phyloP scores from a whole-genome alignment of 2,113 vertebrate species.

The Prolemur simus region DNA sequence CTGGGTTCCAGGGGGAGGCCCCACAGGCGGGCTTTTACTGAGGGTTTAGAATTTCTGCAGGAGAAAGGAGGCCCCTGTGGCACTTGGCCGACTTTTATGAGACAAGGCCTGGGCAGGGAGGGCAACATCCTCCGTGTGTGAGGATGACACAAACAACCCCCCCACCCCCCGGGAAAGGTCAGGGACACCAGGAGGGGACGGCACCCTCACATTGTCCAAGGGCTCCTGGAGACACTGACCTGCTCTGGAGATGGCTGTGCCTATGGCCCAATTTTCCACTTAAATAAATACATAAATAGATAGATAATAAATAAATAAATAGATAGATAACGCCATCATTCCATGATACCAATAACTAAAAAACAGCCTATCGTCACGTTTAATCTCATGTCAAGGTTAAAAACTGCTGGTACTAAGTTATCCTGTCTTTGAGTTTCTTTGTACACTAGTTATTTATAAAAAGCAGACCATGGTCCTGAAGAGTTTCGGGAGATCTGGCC shows the following conservation, averaged over 20 bases:
- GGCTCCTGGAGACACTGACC: slow-evolving; percentile 3
- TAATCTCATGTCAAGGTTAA: slow-evolving; percentile 40
- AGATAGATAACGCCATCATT: slow-evolving; percentile 31
- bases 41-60: neutral
- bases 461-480: neutral
- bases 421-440: slow-evolving; percentile 10
- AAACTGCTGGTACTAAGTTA: slow-evolving; percentile 61
- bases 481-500: neutral
- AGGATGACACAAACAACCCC: neutral
- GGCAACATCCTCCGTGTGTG: neutral
- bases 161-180: neutral
- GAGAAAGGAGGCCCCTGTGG: neutral
- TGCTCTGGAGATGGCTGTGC: slow-evolving; percentile 18
- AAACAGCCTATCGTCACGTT: slow-evolving; percentile 5
- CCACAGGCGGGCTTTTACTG: neutral
- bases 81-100: neutral
- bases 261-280: neutral
- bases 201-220: neutral
- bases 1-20: neutral
- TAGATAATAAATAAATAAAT: neutral
- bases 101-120: neutral
- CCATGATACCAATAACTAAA: slow-evolving; percentile 40
- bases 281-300: slow-evolving; percentile 37
- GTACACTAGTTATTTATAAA: neutral
- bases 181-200: neutral